These are phyloP conservation scores for Acanthoscelides obtectus DNA, from an alignment of 2,888 invertebrate genomes.

Conservation along the genomic window DNA sequence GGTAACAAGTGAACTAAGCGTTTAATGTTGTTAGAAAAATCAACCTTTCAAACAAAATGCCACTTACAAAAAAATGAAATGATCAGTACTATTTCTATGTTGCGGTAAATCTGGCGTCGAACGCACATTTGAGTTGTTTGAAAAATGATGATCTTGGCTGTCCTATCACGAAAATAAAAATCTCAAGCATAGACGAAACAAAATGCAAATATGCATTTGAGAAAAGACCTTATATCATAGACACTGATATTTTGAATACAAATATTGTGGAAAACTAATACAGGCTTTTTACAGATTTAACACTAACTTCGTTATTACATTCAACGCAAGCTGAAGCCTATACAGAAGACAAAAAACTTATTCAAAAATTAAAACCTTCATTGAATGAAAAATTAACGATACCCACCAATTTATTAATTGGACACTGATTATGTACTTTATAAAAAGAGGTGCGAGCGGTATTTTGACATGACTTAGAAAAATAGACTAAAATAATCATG, in stretches of 20 bases:
- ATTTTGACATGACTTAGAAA: no score
- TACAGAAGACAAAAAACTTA: no score
- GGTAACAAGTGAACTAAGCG: not conserved
- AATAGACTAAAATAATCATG: no score
- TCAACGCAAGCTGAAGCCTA: no score
- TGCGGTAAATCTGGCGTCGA: constrained; percentile 24
- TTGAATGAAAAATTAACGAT: no score
- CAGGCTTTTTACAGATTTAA: no score
- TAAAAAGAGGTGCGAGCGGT: no score
- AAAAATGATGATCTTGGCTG: constrained; percentile 31
- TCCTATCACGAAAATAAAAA: constrained; percentile 20
- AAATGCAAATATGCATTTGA: not conserved
- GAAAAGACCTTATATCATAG: not conserved
- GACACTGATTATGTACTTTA: no score
- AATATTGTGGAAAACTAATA: not conserved
- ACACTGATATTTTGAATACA: not conserved
- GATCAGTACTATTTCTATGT: constrained; percentile 30
- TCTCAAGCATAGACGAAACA: not conserved
- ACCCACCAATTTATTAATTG: no score
- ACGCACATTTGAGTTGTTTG: constrained; percentile 23
- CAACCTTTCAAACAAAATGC: constrained; percentile 15
- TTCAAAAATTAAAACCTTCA: no score
- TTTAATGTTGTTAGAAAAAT: constrained; percentile 23
- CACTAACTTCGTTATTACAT: no score
- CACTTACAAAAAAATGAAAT: constrained; percentile 39